These are phyloP conservation scores for Drosophila rhopaloa DNA, from an alignment of 1,140 invertebrate species.

Conservation along the genomic window DNA sequence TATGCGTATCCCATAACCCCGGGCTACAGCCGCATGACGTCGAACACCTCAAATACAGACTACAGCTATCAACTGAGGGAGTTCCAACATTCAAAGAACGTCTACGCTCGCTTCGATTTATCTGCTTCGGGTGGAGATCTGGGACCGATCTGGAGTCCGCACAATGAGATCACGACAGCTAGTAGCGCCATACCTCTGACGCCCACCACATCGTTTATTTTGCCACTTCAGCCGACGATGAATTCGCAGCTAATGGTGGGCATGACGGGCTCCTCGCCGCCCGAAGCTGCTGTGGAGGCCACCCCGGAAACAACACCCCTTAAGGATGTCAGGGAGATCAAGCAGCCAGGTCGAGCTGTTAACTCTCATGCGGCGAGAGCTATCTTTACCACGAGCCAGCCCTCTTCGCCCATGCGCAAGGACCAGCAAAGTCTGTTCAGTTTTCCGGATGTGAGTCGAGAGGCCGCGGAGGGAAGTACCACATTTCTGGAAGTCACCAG, in stretches of 20 bases:
- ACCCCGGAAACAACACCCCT: constrained; percentile 95
- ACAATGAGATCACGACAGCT: constrained; percentile 66
- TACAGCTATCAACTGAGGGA: constrained; percentile 46
- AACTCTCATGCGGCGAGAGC: constrained; percentile 88
- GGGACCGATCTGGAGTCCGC: constrained; percentile 80
- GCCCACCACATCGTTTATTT: constrained; percentile 84
- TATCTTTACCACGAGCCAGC: constrained; percentile 85
- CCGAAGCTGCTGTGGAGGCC: constrained; percentile 93
- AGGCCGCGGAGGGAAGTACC: constrained; percentile 29
- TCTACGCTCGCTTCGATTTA: constrained; percentile 49
- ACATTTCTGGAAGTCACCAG: constrained; percentile 39
- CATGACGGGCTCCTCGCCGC: constrained; percentile 81
- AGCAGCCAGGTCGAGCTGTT: constrained; percentile 53
- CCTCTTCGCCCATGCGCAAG: constrained; percentile 89
- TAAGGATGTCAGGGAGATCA: constrained; percentile 86
- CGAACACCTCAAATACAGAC: constrained; percentile 58
- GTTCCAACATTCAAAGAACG: constrained; percentile 26
- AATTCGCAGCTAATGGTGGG: constrained; percentile 55
- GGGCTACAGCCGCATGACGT: constrained; percentile 70
- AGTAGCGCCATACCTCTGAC: constrained; percentile 85
- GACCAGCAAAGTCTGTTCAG: constrained; percentile 86
- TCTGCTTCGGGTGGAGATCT: constrained; percentile 27
- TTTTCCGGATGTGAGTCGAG: constrained; percentile 63
- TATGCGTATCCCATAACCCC: constrained; percentile 81
- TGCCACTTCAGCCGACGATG: constrained; percentile 63